Base-by-base conservation (phyloP, 1,140 invertebrate species). In the Camponotus floridanus region DNA sequence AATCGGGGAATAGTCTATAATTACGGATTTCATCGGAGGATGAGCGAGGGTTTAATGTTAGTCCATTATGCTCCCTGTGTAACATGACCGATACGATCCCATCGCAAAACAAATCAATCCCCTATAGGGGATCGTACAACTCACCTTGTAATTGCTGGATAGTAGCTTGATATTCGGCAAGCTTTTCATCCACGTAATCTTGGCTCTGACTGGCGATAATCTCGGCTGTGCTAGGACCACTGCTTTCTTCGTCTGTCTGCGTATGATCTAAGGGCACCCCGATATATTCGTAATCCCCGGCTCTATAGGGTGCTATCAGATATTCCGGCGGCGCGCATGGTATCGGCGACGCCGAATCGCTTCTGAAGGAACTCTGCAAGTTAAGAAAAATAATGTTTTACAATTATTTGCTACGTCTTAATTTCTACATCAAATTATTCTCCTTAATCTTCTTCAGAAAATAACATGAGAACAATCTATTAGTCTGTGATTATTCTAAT, bases 161-260 rank as follows among this genome's bases (percentile, higher is more conserved):
- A 11, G 98, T 98, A 11, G 98, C 97, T 94, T 98, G 98, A 93
- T 98, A 99, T 95, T 99, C 98, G 8, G 98, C 98, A 91, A 99
- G 96, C 94, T 98, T 98, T 95, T 99, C 98, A 93, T 99, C 98
- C 67, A 99, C 97, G 92, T 98, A 99, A 95, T 99, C 98, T 95
- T 99, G 98, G 81, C 98, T 98, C 95, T 99, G 98, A 92, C 97
- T 97, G 45, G 98, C 98, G 85, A 99, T 98, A 85, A 98, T 98
- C 93, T 98, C 98, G 13, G 98, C 98, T 3, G 98, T 98, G 70
- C 98, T 98, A 7, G 97, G 97, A 39, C 97, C 97, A 86, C 96
- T 95, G 76, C 97, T 96, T 91, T 97, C 97, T 48, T 97, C 97
- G 51, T 97, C 97, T 18, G 97, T 96, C 92, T 96, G 97, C 84